Conservation (phyloP, 2,888 invertebrate genomes). For the Sympetrum striolatum region DNA sequence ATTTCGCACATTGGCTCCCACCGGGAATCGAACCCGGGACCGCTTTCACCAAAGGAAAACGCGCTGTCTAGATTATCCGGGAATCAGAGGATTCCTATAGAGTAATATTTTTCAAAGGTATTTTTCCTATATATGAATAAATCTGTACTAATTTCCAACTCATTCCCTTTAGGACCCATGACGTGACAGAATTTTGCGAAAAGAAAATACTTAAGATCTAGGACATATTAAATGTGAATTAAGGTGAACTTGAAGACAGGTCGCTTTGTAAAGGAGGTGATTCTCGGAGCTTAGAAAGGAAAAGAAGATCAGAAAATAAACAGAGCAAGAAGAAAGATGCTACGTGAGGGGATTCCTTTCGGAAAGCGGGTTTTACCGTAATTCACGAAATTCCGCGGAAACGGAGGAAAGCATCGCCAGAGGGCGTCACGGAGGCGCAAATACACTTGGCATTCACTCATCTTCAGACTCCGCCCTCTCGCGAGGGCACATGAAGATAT, state of each 20-base stretch:
- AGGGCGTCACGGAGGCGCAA: slow-evolving; percentile 8
- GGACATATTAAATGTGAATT: not conserved
- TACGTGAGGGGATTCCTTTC: not conserved
- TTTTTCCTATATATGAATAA: too few relatives aligned
- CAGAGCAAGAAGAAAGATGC: not conserved
- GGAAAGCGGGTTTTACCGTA: not conserved
- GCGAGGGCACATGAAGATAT: too few relatives aligned
- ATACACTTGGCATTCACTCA: not conserved
- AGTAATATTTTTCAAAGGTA: too few relatives aligned
- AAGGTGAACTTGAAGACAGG: not conserved
- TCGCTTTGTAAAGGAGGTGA: not conserved
- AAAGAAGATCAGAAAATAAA: not conserved
- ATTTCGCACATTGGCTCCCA: too few relatives aligned
- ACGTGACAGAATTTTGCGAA: too few relatives aligned
- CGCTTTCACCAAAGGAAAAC: too few relatives aligned
- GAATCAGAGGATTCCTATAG: too few relatives aligned
- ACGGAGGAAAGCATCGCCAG: not conserved
- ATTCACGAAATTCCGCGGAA: not conserved
- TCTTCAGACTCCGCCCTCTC: not conserved
- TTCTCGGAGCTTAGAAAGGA: not conserved
- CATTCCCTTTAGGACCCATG: too few relatives aligned
- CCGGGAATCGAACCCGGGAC: too few relatives aligned
- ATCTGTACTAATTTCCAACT: too few relatives aligned
- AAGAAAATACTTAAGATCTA: too few relatives aligned
- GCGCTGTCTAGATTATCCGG: too few relatives aligned